A percentile compares a stretch with the other conserved stretches of the same genome.
Conservation (phyloP, 2,888 invertebrate species). For the Cerastis rubricosa region DNA sequence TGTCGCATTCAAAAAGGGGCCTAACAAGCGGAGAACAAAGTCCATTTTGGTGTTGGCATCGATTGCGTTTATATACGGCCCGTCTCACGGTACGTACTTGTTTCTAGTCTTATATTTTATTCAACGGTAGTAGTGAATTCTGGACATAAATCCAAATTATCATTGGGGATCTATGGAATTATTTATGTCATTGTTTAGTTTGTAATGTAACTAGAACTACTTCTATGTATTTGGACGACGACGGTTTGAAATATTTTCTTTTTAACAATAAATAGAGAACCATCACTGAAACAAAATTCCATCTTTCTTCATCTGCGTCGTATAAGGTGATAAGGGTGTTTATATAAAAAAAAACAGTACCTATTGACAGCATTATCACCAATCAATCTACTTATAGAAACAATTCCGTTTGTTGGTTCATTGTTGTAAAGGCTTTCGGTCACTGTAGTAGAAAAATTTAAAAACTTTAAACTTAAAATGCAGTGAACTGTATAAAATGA, state of each 20-base stretch:
- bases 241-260: neutral
- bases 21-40: slow-evolving; percentile 81
- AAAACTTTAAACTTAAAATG: too few relatives aligned
- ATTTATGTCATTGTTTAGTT: slow-evolving; percentile 58
- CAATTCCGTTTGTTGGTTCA: too few relatives aligned
- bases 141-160: slow-evolving; percentile 66
- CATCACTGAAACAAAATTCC: too few relatives aligned
- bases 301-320: neutral
- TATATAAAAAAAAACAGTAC: too few relatives aligned
- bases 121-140: slow-evolving; percentile 67
- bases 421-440: too few relatives aligned
- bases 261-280: neutral
- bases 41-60: slow-evolving; percentile 82
- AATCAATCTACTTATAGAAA: too few relatives aligned
- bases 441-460: too few relatives aligned
- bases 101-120: slow-evolving; percentile 70
- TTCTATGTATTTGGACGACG: slow-evolving; percentile 18
- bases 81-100: slow-evolving; percentile 81
- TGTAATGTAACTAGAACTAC: slow-evolving; percentile 37
- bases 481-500: too few relatives aligned
- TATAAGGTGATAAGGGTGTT: too few relatives aligned
- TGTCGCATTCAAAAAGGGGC: slow-evolving; percentile 88
- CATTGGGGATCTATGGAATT: slow-evolving; percentile 57
- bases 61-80: slow-evolving; percentile 85
- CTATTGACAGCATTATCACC: too few relatives aligned